Percentiles rank a stretch among this genome's conserved stretches.
phyloP scores from a whole-genome alignment of 2,113 vertebrate genomes.

The Bos javanicus region DNA sequence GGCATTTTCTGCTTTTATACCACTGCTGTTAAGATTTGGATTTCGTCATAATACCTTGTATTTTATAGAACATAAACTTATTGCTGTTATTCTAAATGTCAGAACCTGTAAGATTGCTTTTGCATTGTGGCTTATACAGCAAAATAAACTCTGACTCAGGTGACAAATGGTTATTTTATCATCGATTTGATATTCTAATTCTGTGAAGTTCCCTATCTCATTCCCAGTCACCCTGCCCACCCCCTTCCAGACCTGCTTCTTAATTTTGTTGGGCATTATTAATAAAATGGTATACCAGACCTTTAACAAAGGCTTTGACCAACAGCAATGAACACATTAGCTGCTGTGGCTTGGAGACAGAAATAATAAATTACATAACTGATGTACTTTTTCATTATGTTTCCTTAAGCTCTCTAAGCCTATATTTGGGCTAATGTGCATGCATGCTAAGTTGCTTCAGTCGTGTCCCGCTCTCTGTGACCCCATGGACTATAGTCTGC shows the following conservation, averaged over 20 bases:
- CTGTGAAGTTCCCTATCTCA: background rate
- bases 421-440: background rate
- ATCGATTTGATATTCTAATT: background rate
- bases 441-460: background rate
- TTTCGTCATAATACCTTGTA: background rate
- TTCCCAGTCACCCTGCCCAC: background rate
- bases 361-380: background rate
- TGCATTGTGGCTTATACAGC: background rate
- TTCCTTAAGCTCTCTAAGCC: background rate
- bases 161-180: background rate
- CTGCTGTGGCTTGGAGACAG: background rate
- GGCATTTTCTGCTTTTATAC: background rate
- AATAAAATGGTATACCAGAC: background rate
- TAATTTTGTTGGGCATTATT: background rate
- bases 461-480: background rate
- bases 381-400: background rate
- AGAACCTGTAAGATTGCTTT: background rate
- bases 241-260: background rate
- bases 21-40: background rate
- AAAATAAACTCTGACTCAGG: background rate
- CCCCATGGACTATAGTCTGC: background rate
- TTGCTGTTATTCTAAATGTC: background rate
- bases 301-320: background rate
- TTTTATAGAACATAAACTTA: background rate
- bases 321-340: background rate